Base-by-base conservation (phyloP, 37 sponge, comb jelly and placozoan genomes). In the Beroe ovata region DNA sequence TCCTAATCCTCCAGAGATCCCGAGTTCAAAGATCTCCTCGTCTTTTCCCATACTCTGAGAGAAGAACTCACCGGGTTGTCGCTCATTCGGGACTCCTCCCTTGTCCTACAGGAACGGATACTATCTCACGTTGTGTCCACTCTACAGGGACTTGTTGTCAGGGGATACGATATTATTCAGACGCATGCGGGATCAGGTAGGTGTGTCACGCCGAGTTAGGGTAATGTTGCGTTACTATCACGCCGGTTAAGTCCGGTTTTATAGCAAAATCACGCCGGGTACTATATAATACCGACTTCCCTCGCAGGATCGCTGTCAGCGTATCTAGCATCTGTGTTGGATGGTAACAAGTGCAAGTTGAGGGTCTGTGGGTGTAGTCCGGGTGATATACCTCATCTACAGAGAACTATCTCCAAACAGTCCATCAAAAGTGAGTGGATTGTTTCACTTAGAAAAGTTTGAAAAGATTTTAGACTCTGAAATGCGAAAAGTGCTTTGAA, bases 131-230 rank as follows among this genome's bases (percentile, higher is more conserved):
- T 77, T 16, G 25, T 77, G 8, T 42, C 42, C 8, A 36, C 54
- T 40, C 38, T 77, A n/a, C 84, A 42, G 25, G 84, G 84, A n/a
- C 84, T 77, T 20, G 33, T 77, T 16, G 33, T 77, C 4, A 37
- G 84, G 6, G 84, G 84, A 42, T 77, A 77, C 54, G 84, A 77
- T 23, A 77, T 77, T 19, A 42, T 77, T 26, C 84, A 77, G 47
- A 77, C 84, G 8, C 84, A 77, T 25, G 84, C 84, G 18, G 84
- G 84, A 42, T 77, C 84, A 77, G 84, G 84, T 77, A 69, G 26
- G 4, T n/a, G n/a, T n/a, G n/a, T n/a, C n/a, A 58, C 59, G 59
- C 59, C 59, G 59, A 18, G 59, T 58, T 58, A 58, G 59, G 59
- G 11, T 19, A 11, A 18, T 58, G 59, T n/a, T n/a, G n/a, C n/a